Conservation (phyloP, 1,140 invertebrate species). For the Musca vetustissima region DNA sequence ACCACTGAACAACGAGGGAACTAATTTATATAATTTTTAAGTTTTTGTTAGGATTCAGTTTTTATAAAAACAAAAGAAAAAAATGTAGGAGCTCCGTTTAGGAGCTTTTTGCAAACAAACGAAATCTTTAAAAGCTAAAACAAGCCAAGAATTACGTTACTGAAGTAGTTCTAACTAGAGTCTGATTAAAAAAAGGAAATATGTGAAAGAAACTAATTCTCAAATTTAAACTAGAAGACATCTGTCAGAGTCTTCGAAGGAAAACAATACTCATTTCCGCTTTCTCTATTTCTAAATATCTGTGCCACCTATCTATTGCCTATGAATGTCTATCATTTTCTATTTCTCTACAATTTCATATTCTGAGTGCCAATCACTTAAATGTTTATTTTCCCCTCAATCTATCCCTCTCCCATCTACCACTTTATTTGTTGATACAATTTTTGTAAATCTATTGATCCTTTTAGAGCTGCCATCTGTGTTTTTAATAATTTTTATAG, state of each 20-base stretch:
- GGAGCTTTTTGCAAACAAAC: slow-evolving; percentile 29
- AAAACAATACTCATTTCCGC: too few species aligned
- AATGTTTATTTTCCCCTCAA: not conserved
- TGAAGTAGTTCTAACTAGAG: slow-evolving; percentile 53
- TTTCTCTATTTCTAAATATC: not conserved
- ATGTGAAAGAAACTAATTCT: slow-evolving; percentile 14
- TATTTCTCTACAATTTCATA: too few species aligned
- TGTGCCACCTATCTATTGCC: not conserved
- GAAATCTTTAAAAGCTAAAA: slow-evolving; percentile 39
- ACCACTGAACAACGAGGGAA: slow-evolving; percentile 15
- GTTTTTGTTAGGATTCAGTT: slow-evolving; percentile 27
- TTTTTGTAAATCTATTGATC: too few species aligned
- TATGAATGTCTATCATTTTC: too few species aligned
- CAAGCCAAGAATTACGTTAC: slow-evolving; percentile 30
- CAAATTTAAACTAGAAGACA: not conserved
- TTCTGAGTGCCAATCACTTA: too few species aligned
- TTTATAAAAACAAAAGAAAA: slow-evolving; percentile 18
- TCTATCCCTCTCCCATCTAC: too few species aligned
- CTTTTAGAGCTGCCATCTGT: not conserved
- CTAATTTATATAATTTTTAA: slow-evolving; percentile 22
- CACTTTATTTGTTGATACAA: too few species aligned
- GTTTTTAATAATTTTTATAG: slow-evolving; percentile 15
- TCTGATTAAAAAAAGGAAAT: slow-evolving; percentile 46
- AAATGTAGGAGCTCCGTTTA: slow-evolving; percentile 7
- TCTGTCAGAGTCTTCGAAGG: too few species aligned